Conservation (phyloP, 2,888 invertebrate genomes). For the Drosophila trichaetosa region DNA sequence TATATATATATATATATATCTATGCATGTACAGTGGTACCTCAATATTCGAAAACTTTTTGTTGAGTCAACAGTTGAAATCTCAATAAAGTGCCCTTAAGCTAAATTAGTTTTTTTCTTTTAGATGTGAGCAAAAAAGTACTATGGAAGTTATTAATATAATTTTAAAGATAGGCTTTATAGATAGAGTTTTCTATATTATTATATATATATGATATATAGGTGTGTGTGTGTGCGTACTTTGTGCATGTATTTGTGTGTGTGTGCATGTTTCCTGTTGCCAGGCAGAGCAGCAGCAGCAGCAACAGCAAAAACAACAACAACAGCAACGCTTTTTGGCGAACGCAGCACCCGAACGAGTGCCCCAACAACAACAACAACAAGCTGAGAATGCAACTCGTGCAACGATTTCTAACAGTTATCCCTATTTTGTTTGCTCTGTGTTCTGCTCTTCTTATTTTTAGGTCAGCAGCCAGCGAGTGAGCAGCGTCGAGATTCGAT, state of each 20-base stretch:
- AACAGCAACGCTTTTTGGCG: conserved; percentile 7
- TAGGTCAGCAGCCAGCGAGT: conserved; percentile 46
- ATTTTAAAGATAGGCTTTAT: background rate
- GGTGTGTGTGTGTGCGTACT: background rate
- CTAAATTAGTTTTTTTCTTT: background rate
- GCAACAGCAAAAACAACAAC: conserved; percentile 11
- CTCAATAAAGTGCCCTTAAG: background rate
- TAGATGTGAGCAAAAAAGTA: background rate
- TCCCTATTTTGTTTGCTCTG: conserved; percentile 22
- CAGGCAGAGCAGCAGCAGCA: conserved; percentile 28
- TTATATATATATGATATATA: background rate
- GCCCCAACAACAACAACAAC: background rate
- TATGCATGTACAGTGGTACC: background rate
- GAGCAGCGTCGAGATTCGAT: conserved; percentile 43
- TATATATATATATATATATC: background rate
- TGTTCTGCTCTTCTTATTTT: conserved; percentile 34
- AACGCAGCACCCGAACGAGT: conserved; percentile 19
- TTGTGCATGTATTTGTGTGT: conserved; percentile 6
- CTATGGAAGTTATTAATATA: background rate
- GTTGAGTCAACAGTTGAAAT: conserved; percentile 1
- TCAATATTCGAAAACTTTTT: background rate
- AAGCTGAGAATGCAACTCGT: conserved; percentile 10
- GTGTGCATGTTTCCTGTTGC: conserved; percentile 38
- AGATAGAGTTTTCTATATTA: background rate
- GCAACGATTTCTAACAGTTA: conserved; percentile 37